These are phyloP conservation scores for Malurus splendens DNA, from an alignment of 2,797 vertebrate genomes.

Conservation along the genomic window DNA sequence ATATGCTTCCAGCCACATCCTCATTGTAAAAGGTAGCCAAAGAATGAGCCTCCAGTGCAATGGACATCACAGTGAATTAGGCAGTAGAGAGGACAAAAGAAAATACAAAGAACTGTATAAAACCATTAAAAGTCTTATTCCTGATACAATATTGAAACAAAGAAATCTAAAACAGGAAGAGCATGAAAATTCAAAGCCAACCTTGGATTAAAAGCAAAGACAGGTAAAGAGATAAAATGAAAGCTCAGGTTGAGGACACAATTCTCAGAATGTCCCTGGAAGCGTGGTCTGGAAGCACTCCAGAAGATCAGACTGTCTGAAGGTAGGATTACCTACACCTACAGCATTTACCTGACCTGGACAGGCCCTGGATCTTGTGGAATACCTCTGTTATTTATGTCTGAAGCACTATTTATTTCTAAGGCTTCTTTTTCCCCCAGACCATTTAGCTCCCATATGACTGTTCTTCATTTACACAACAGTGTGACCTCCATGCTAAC, in stretches of 20 bases:
- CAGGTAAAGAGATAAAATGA: not conserved
- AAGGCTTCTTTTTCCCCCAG: not conserved
- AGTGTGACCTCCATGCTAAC: not conserved
- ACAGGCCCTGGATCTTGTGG: not conserved
- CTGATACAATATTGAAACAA: not conserved
- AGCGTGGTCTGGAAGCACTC: not conserved
- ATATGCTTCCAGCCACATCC: not conserved
- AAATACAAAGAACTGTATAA: not conserved
- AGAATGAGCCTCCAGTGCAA: not conserved
- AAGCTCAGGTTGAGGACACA: not conserved
- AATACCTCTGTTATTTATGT: not conserved
- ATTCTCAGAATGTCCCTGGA: not conserved
- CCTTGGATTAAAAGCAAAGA: not conserved
- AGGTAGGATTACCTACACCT: constrained; percentile 21
- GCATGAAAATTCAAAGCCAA: not conserved
- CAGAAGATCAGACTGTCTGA: constrained; percentile 24
- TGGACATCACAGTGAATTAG: not conserved
- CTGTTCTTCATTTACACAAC: not conserved
- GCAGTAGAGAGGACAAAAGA: not conserved
- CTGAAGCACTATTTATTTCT: not conserved
- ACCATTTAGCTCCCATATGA: not conserved
- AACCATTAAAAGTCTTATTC: not conserved
- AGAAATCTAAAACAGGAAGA: not conserved
- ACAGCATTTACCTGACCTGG: not conserved
- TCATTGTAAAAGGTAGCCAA: not conserved